Evolutionary conservation across 2,888 invertebrate species (phyloP).

Genomic region (Clistopyga incitator): DNA sequence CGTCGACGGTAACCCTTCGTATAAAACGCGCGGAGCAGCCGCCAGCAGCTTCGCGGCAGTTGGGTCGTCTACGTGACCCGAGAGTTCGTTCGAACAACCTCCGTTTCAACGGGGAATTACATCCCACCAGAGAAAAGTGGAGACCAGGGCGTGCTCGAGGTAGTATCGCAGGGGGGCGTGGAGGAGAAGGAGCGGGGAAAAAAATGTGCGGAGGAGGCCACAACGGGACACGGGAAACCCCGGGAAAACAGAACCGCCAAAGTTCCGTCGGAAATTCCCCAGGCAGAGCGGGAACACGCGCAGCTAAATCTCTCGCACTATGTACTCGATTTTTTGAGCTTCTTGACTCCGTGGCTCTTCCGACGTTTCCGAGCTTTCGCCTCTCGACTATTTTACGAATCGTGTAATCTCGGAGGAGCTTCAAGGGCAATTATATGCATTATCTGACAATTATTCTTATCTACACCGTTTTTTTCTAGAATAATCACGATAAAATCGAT

Average conservation of each 20-base stretch:
- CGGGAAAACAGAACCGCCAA: constrained; percentile 56
- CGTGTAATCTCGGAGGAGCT: background rate
- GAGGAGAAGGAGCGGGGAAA: constrained; percentile 15
- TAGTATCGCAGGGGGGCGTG: constrained; percentile 16
- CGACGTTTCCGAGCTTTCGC: background rate
- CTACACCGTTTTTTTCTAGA: too few species aligned
- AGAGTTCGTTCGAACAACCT: constrained; percentile 77
- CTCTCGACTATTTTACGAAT: background rate
- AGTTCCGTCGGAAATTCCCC: constrained; percentile 55
- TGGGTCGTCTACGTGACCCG: constrained; percentile 80
- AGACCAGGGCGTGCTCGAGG: constrained; percentile 48
- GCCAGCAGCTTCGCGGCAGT: constrained; percentile 78
- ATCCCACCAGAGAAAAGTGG: constrained; percentile 68
- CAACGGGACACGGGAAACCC: constrained; percentile 50
- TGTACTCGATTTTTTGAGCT: background rate
- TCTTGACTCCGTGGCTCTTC: background rate
- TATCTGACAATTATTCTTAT: too few species aligned
- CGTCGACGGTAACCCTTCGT: constrained; percentile 79
- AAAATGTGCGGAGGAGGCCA: constrained; percentile 41
- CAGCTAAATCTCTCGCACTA: constrained; percentile 48
- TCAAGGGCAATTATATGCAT: too few species aligned
- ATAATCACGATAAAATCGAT: too few species aligned
- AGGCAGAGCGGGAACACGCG: constrained; percentile 42
- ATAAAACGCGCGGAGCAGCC: constrained; percentile 71
- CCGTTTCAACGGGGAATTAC: constrained; percentile 80